Conservation (phyloP, 2,113 vertebrate species). For the Dicaeum eximium region DNA sequence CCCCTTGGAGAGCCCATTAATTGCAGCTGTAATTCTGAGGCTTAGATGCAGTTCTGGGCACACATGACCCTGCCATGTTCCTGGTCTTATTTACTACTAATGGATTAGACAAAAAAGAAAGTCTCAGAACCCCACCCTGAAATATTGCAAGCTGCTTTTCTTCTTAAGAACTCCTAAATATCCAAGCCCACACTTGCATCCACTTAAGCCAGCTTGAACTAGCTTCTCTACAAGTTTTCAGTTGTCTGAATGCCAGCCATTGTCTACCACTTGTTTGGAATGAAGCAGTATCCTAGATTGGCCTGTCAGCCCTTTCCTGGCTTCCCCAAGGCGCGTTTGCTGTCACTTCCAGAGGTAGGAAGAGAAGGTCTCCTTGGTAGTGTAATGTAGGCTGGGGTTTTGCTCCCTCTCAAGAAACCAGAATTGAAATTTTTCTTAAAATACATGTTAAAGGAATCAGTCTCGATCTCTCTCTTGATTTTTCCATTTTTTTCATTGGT, state of each 20-base stretch:
- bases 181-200: conserved; percentile 21
- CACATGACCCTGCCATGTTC: neutral
- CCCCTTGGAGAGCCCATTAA: neutral
- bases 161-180: neutral
- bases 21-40: neutral
- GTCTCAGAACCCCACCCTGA: conserved; percentile 1
- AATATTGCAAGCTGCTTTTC: conserved; percentile 30
- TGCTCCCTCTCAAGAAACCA: neutral
- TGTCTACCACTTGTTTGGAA: neutral
- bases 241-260: neutral
- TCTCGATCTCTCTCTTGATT: neutral
- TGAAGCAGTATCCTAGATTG: neutral
- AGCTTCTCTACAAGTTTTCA: conserved; percentile 11
- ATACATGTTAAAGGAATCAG: neutral
- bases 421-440: neutral
- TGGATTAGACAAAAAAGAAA: neutral
- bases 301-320: neutral
- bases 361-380: neutral
- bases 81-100: neutral
- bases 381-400: neutral
- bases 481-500: neutral
- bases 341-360: neutral
- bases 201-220: conserved; percentile 5
- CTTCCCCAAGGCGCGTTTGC: rapidly evolving
- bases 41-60: neutral